phyloP scores from a whole-genome alignment of 1,140 invertebrate genomes.

The Frieseomelitta varia region DNA sequence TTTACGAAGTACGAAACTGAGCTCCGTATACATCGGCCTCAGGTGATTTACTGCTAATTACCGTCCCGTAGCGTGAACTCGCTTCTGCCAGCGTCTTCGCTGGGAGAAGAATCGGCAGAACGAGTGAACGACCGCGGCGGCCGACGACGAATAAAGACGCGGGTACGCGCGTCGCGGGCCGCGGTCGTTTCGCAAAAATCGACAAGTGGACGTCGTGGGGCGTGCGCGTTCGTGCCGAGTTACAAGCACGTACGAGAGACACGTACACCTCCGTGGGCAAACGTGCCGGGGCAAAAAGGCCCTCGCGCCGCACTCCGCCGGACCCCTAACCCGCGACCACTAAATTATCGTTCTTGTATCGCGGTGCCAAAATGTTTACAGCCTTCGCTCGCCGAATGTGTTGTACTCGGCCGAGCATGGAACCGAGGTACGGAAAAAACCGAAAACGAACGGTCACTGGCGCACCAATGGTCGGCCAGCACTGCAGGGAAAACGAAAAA shows the following conservation, averaged over 20 bases:
- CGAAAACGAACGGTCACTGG: conserved; percentile 27
- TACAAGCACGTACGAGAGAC: conserved; percentile 40
- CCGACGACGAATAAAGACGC: neutral
- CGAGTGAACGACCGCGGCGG: conserved; percentile 65
- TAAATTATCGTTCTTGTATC: conserved; percentile 74
- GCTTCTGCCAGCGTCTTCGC: conserved; percentile 43
- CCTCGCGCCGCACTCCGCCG: conserved; percentile 44
- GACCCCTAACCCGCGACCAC: conserved; percentile 50
- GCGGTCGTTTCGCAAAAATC: conserved; percentile 71
- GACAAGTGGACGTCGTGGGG: conserved; percentile 67
- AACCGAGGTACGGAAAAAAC: conserved; percentile 24
- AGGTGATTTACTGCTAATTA: conserved; percentile 70
- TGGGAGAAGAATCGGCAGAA: conserved; percentile 71
- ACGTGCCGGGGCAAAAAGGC: conserved; percentile 46
- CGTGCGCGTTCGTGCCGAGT: conserved; percentile 56
- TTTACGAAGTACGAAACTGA: conserved; percentile 57
- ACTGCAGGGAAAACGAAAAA: neutral
- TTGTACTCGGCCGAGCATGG: neutral
- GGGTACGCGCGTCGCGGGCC: conserved; percentile 49
- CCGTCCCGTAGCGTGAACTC: conserved; percentile 56
- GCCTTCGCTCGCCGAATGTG: conserved; percentile 59
- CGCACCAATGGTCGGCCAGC: neutral
- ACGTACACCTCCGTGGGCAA: too few relatives aligned
- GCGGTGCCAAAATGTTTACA: conserved; percentile 74
- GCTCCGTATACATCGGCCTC: conserved; percentile 53